phyloP scores from a whole-genome alignment of 2,797 vertebrate species.

The Oreochromis grahami region DNA sequence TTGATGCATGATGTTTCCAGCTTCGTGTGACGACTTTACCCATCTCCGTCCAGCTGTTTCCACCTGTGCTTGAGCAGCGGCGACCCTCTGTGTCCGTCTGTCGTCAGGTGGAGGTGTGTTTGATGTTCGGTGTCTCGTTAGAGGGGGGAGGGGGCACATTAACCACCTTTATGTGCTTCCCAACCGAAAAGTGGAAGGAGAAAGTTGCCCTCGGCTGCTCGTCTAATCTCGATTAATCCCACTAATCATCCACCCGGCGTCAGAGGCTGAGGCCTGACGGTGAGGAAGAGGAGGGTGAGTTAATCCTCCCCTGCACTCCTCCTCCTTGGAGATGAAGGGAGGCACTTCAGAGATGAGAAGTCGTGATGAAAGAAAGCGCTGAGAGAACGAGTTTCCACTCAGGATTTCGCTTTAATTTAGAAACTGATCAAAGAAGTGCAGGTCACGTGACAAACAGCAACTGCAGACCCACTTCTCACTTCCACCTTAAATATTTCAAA shows the following conservation, averaged over 20 bases:
- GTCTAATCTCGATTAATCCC: constrained; percentile 63
- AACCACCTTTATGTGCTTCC: not conserved
- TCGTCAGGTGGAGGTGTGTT: not conserved
- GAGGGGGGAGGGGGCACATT: not conserved
- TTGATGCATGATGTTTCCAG: not conserved
- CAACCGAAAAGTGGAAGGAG: not conserved
- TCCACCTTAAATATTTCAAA: not conserved
- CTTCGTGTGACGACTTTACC: not conserved
- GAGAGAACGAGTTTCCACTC: not conserved
- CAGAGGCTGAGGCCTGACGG: not conserved
- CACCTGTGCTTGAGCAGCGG: not conserved
- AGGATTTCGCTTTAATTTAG: not conserved
- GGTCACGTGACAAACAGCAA: not conserved
- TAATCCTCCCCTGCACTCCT: not conserved
- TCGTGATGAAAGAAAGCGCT: constrained; percentile 8
- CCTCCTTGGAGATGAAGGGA: not conserved
- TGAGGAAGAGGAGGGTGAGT: not conserved
- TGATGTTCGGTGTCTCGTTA: not conserved
- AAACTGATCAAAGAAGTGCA: not conserved
- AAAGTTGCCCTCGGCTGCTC: constrained; percentile 6
- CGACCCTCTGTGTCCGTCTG: not conserved
- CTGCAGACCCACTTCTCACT: not conserved
- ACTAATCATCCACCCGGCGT: constrained; percentile 47
- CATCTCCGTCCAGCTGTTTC: not conserved
- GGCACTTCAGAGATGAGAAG: not conserved